Base-by-base conservation (phyloP, 2,888 invertebrate species). In the Hypena proboscidalis region DNA sequence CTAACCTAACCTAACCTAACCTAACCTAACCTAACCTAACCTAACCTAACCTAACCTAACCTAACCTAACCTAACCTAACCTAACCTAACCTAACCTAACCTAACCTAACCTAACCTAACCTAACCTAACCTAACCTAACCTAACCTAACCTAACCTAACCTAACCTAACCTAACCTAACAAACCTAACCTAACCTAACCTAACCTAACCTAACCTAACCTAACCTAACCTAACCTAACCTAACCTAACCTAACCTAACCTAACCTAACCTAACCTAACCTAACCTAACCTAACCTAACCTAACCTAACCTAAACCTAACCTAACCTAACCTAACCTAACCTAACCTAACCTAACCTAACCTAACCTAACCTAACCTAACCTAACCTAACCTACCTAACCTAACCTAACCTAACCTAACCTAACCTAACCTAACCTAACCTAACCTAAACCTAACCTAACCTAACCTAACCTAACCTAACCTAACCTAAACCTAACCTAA, bases 151-250 rank as follows among this genome's bases (percentile, higher is more conserved):
- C 39, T 35, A 38, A 47, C 41, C 47, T 42, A 42, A 47, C 32
- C 43, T 43, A 44, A 44, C 44, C 42, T 41, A 40, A 40, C 46
- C 45, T 45, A 45, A 40, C 46, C 39, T 46, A 46, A 46, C 23
- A 13, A 30, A 29, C 38, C 29, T 21, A 38, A 30, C 27, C 23
- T 30, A 30, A 29, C 38, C 30, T 30, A 38, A 30, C 30, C 30
- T 30, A 30, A 30, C 30, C 30, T 29, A 30, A 30, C 37, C 23
- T 22, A 38, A 38, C 30, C 19, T 19, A 26, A 37, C 27, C 36
- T 29, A 37, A 29, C 29, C 36, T 29, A 37, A 27, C 36, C 35
- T 35, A 35, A 35, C 35, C 35, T 35, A 35, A 35, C 35, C 35
- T 35, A 26, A 26, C 26, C 26, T 35, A 35, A 26, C 35, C 26